Base-by-base conservation (phyloP, 2,888 invertebrate species). In the Cerceris ruficornis region DNA sequence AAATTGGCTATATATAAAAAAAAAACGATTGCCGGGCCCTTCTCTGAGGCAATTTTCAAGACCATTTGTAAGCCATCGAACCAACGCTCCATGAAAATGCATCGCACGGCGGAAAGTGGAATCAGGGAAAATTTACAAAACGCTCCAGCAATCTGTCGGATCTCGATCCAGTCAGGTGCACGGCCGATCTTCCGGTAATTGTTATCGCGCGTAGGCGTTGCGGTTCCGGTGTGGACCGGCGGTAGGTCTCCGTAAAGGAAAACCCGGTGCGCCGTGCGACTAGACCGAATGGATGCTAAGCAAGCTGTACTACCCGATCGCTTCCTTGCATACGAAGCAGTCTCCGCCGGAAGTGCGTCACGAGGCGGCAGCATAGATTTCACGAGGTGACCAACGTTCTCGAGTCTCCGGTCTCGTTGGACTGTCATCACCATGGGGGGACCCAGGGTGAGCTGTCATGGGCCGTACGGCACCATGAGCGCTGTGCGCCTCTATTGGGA, bases 281-380 rank as follows among this genome's bases (percentile, higher is more conserved):
- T 83, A 89, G 89, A 89, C 83, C 88, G 89, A 91, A 88, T 91
- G 87, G 90, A 90, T 90, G 91, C 90, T 90, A 90, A 91, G 91
- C 91, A 91, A 91, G 91, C 90, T 92, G 92, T 92, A 91, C 86
- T 90, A 91, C 87, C 86, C 88, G 88, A 87, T 88, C 88, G 88
- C 90, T 91, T 92, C 92, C 92, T 87, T 91, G 92, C 91, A 92
- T 92, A 91, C 91, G 87, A 90, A 92, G 75, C 81, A 82, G 81
- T 66, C 70, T 41, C 66, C 82, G 81, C 88, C 92, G 92, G 92
- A 92, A 92, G 91, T 92, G 92, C 92, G 92, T 92, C 92, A 92
- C 84, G 28, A 28, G 28, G 83, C 75, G 75, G 50, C 78, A 71
- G 67, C 80, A 80, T 81, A 84, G 82, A 79, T 88, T 85, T 86